phyloP scores from a whole-genome alignment of 2,888 invertebrate species.

The Autographa gamma region DNA sequence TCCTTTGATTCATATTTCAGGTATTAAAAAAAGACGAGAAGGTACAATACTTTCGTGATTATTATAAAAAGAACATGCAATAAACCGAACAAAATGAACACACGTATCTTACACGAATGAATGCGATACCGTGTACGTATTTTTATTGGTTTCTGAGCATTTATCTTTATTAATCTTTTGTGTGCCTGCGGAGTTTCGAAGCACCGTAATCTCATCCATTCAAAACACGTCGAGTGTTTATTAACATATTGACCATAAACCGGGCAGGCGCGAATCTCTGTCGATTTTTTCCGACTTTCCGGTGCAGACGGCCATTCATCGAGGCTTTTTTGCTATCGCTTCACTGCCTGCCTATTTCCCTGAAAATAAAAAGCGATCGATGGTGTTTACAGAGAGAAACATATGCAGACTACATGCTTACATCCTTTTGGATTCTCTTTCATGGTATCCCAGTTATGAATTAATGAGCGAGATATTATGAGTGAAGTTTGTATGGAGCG shows the following conservation, averaged over 20 bases:
- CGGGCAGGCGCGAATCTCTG: slow-evolving; percentile 76
- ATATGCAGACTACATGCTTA: slow-evolving; percentile 43
- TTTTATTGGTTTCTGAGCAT: slow-evolving; percentile 46
- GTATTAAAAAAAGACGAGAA: slow-evolving; percentile 30
- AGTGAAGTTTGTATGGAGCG: neutral
- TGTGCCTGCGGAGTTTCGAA: slow-evolving; percentile 54
- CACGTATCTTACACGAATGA: slow-evolving; percentile 24
- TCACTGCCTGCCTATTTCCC: slow-evolving; percentile 64
- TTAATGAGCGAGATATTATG: slow-evolving; percentile 24
- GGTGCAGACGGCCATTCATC: slow-evolving; percentile 77
- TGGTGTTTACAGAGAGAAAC: slow-evolving; percentile 64
- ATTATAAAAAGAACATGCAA: slow-evolving; percentile 36
- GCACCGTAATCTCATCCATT: slow-evolving; percentile 75
- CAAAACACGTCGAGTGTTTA: slow-evolving; percentile 83
- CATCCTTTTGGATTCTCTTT: slow-evolving; percentile 47
- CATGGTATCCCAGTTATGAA: slow-evolving; percentile 30
- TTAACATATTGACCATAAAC: slow-evolving; percentile 85
- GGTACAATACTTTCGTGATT: slow-evolving; percentile 39
- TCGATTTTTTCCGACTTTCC: slow-evolving; percentile 79
- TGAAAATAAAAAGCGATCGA: slow-evolving; percentile 58
- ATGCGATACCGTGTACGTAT: slow-evolving; percentile 22
- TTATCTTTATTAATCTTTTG: slow-evolving; percentile 62
- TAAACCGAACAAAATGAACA: slow-evolving; percentile 33
- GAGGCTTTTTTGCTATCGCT: slow-evolving; percentile 71
- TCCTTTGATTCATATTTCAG: slow-evolving; percentile 45